phyloP scores from a whole-genome alignment of 2,797 vertebrate species.

The Selene dorsalis region DNA sequence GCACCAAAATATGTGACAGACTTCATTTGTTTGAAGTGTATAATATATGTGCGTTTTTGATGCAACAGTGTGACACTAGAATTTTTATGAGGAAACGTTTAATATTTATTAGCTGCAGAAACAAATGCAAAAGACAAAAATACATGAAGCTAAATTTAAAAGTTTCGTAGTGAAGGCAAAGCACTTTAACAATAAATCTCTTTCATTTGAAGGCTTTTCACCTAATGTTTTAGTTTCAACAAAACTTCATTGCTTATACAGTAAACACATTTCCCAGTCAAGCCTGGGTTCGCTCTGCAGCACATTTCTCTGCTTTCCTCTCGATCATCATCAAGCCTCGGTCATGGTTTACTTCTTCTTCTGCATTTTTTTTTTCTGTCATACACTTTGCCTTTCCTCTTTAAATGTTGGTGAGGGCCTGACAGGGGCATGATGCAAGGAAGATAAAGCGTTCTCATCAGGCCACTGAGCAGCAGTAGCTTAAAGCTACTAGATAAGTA shows the following conservation, averaged over 20 bases:
- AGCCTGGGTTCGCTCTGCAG: not conserved
- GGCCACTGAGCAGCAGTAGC: slow-evolving; percentile 47
- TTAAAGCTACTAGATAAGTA: slow-evolving; percentile 51
- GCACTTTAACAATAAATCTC: not conserved
- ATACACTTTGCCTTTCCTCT: slow-evolving; percentile 29
- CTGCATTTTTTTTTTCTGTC: slow-evolving; percentile 33
- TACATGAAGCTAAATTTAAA: not conserved
- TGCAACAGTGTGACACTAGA: too few species aligned
- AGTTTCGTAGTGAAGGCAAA: not conserved
- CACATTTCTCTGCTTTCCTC: slow-evolving; percentile 1
- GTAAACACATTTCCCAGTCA: slow-evolving; percentile 18
- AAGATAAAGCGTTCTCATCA: slow-evolving; percentile 53
- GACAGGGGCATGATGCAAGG: slow-evolving; percentile 40
- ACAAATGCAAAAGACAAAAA: not conserved
- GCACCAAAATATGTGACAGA: not conserved
- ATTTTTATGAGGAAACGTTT: not conserved
- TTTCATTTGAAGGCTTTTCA: not conserved
- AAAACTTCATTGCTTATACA: not conserved
- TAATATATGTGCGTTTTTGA: not conserved
- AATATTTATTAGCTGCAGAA: not conserved
- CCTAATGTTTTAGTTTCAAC: slow-evolving; percentile 4
- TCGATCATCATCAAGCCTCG: slow-evolving; percentile 10
- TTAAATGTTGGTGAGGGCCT: slow-evolving; percentile 31
- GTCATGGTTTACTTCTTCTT: slow-evolving; percentile 26
- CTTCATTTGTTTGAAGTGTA: not conserved